Percentiles rank a stretch among this genome's conserved stretches.
Conservation (phyloP, 1,140 invertebrate species). For the Atta colombica region DNA sequence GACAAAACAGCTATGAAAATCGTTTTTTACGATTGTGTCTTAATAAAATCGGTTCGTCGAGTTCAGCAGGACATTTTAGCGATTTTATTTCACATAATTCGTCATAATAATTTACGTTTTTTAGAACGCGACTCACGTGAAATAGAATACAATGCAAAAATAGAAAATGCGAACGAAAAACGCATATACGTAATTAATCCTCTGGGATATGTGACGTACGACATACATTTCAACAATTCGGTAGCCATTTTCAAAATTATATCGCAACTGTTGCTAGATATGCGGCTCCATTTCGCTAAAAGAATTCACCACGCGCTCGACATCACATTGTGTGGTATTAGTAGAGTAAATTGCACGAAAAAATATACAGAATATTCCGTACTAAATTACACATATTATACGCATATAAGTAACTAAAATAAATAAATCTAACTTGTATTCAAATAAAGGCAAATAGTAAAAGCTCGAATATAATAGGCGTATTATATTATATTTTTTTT, state of each 20-base stretch:
- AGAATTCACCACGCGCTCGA: slow-evolving; percentile 31
- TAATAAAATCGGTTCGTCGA: background rate
- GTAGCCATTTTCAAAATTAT: slow-evolving; percentile 29
- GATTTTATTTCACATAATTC: background rate
- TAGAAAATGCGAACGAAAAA: slow-evolving; percentile 1
- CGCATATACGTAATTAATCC: slow-evolving; percentile 11
- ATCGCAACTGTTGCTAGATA: slow-evolving; percentile 6
- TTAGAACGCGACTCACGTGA: background rate
- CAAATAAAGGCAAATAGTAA: background rate
- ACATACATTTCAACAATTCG: background rate
- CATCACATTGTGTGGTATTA: slow-evolving; percentile 12
- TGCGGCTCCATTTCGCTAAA: background rate
- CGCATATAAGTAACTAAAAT: background rate
- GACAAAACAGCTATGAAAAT: background rate
- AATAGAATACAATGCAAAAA: background rate
- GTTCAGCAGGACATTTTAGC: background rate
- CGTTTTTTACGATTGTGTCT: background rate
- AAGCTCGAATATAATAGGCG: background rate
- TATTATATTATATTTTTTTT: background rate
- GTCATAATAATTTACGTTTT: slow-evolving; percentile 9
- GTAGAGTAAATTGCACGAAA: slow-evolving; percentile 4
- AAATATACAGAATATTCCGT: background rate
- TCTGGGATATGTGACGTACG: background rate
- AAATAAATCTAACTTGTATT: background rate
- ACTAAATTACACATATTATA: background rate